Percentiles rank a stretch among this genome's conserved stretches.
phyloP scores from a whole-genome alignment of 2,113 vertebrate genomes.

The Mandrillus leucophaeus region DNA sequence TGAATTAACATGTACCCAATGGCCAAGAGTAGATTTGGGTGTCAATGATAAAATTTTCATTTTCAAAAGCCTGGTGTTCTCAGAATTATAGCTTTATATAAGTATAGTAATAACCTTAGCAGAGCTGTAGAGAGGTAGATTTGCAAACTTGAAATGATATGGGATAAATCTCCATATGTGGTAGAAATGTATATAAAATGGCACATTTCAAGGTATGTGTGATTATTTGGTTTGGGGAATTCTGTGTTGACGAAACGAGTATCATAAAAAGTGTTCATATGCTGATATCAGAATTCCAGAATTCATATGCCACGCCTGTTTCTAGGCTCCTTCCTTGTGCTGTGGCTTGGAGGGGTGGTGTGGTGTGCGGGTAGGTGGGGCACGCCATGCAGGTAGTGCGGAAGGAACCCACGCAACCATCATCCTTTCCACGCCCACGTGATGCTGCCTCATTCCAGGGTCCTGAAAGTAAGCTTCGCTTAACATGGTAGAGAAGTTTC shows the following conservation, averaged over 20 bases:
- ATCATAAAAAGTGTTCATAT: not conserved
- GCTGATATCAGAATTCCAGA: too few relatives aligned
- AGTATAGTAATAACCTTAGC: not conserved
- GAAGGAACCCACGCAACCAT: rapidly evolving
- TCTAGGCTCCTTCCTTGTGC: not conserved
- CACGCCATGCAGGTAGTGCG: rapidly evolving
- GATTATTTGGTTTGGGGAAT: not conserved
- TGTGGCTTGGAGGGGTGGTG: rapidly evolving
- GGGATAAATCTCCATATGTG: not conserved
- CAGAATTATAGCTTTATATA: not conserved
- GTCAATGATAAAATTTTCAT: not conserved
- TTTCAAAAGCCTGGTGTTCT: not conserved
- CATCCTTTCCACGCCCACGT: rapidly evolving
- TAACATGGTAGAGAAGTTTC: not conserved
- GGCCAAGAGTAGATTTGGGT: not conserved
- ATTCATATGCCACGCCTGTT: not conserved
- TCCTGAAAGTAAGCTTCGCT: not conserved
- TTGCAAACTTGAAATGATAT: not conserved
- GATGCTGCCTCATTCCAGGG: not conserved
- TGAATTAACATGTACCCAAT: not conserved
- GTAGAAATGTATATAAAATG: not conserved
- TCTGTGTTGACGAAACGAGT: not conserved
- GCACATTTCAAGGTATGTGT: not conserved
- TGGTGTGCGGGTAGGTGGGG: not conserved
- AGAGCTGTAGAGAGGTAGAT: not conserved